Conservation (phyloP, 2,113 vertebrate species). For the Natator depressus region DNA sequence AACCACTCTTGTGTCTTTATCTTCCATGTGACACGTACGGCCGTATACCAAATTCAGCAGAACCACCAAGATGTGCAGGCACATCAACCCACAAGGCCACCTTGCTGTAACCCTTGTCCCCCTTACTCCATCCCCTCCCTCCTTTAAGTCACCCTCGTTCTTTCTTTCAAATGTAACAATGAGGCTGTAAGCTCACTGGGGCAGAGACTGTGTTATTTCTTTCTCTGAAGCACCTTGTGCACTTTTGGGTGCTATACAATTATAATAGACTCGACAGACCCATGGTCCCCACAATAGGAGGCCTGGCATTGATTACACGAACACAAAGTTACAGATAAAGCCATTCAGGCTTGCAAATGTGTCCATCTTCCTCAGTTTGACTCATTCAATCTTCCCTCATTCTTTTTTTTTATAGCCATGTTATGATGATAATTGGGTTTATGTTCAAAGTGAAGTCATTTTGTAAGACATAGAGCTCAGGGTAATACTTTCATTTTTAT, state of each 20-base stretch:
- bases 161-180: fast-evolving
- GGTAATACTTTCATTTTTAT: constrained; percentile 64
- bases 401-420: background rate
- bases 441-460: constrained; percentile 42
- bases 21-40: background rate
- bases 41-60: background rate
- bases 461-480: constrained; percentile 54
- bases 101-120: background rate
- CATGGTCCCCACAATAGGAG: background rate
- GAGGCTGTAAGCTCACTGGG: background rate
- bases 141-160: background rate
- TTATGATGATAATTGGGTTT: constrained; percentile 14
- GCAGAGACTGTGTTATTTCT: background rate
- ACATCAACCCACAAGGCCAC: background rate
- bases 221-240: background rate
- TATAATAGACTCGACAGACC: background rate
- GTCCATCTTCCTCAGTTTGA: background rate
- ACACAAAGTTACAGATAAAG: background rate
- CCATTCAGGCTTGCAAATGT: background rate
- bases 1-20: background rate
- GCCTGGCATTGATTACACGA: background rate
- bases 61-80: background rate
- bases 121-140: background rate
- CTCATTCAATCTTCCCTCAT: background rate
- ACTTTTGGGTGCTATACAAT: constrained; percentile 4